Percentiles rank a stretch among this genome's conserved stretches.
These are phyloP conservation scores for Lomographa bimaculata DNA, from an alignment of 2,888 invertebrate species.

Conservation along the genomic window DNA sequence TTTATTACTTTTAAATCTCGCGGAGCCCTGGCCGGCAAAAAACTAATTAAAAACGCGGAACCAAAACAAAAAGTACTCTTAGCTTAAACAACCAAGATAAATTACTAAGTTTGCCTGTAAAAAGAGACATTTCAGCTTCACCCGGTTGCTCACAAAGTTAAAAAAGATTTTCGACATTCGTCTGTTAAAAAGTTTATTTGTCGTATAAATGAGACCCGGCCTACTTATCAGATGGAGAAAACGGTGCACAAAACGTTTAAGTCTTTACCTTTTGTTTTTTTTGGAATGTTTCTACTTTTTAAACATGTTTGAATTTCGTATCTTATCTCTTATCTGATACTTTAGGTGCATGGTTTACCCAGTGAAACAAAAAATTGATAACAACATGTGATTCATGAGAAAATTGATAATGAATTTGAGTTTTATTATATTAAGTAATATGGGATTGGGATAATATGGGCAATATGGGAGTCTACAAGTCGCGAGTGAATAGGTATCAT, in stretches of 20 bases:
- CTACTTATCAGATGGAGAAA: slow-evolving; percentile 15
- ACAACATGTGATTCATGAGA: too few species aligned
- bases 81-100: slow-evolving; percentile 68
- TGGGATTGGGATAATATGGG: too few species aligned
- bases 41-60: slow-evolving; percentile 67
- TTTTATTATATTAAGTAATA: too few species aligned
- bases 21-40: slow-evolving; percentile 46
- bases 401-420: too few species aligned
- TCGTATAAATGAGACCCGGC: slow-evolving; percentile 13
- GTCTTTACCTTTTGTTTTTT: slow-evolving; percentile 5
- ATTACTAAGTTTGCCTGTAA: slow-evolving; percentile 63
- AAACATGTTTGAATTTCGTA: too few species aligned
- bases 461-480: too few species aligned
- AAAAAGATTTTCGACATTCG: slow-evolving; percentile 26
- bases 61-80: slow-evolving; percentile 54
- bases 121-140: slow-evolving; percentile 36
- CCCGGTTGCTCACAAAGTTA: slow-evolving; percentile 31
- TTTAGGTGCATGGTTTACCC: too few species aligned
- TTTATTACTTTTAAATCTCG: slow-evolving; percentile 60
- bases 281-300: too few species aligned
- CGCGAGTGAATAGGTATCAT: too few species aligned
- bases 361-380: too few species aligned
- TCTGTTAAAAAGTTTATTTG: slow-evolving; percentile 25
- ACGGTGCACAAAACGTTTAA: neutral
- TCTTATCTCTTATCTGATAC: too few species aligned